These are phyloP conservation scores for Nasonia giraulti DNA, from an alignment of 1,140 invertebrate species.

Conservation along the genomic window DNA sequence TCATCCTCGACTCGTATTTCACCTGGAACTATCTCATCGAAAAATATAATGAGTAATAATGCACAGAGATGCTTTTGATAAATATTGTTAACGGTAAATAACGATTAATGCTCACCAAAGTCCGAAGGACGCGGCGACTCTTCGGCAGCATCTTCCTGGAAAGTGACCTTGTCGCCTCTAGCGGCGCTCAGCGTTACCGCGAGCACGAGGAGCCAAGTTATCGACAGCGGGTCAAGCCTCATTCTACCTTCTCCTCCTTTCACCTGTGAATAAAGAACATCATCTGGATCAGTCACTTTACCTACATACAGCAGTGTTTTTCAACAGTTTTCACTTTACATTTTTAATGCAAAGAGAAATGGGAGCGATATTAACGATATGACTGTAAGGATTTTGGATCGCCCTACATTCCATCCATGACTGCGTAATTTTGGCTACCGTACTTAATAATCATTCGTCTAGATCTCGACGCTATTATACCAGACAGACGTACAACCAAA, in stretches of 20 bases:
- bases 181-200: slow-evolving; percentile 57
- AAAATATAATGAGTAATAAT: background rate
- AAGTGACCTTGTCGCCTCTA: slow-evolving; percentile 62
- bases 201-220: slow-evolving; percentile 61
- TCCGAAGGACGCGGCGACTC: background rate
- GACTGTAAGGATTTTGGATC: too few species aligned
- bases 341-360: too few species aligned
- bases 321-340: background rate
- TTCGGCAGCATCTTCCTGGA: slow-evolving; percentile 58
- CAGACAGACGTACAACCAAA: background rate
- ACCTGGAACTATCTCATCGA: background rate
- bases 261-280: slow-evolving; percentile 2
- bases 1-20: slow-evolving; percentile 51
- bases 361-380: too few species aligned
- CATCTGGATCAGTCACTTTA: background rate
- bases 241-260: slow-evolving; percentile 59
- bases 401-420: too few species aligned
- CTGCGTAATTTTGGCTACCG: too few species aligned
- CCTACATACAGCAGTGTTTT: background rate
- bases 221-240: slow-evolving; percentile 61
- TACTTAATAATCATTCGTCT: too few species aligned
- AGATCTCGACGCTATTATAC: too few species aligned
- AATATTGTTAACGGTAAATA: background rate
- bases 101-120: slow-evolving; percentile 11
- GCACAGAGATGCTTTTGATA: background rate